Conservation (phyloP, 1,140 invertebrate genomes). For the Schlechtendalia chinensis region DNA sequence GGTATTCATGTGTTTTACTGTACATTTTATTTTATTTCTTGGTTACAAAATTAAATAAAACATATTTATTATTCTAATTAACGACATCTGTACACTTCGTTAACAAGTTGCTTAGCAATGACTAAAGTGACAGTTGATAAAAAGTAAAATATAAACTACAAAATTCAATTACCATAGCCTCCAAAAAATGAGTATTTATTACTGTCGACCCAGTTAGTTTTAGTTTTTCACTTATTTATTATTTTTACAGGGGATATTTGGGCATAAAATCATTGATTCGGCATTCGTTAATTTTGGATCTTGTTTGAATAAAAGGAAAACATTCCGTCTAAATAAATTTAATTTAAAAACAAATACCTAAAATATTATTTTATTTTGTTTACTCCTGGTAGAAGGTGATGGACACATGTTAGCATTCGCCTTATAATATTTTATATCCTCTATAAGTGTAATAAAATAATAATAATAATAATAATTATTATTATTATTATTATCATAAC, state of each 20-base stretch:
- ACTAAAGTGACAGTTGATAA: neutral
- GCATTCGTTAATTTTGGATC: conserved; percentile 36
- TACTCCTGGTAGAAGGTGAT: conserved; percentile 48
- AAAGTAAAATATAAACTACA: no score
- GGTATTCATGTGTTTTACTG: conserved; percentile 20
- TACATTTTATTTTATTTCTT: conserved; percentile 4
- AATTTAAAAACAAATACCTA: conserved; percentile 26
- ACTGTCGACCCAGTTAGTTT: conserved; percentile 19
- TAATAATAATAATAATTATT: no score
- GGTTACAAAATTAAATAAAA: neutral
- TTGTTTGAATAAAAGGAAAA: conserved; percentile 38
- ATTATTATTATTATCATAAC: conserved; percentile 35
- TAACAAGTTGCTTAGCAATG: neutral
- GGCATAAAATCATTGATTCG: conserved; percentile 37
- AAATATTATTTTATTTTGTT: conserved; percentile 31
- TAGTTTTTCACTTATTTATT: conserved; percentile 6
- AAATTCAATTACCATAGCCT: conserved; percentile 12
- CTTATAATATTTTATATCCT: conserved; percentile 47
- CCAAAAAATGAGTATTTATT: conserved; percentile 27
- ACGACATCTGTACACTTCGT: neutral
- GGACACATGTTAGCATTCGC: conserved; percentile 39
- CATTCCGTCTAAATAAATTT: conserved; percentile 41
- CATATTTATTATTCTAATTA: neutral
- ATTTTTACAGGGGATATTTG: conserved; percentile 32
- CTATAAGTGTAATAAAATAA: conserved; percentile 17